Evolutionary conservation across 2,113 vertebrate species (phyloP).

Genomic region (Hippocampus zosterae): DNA sequence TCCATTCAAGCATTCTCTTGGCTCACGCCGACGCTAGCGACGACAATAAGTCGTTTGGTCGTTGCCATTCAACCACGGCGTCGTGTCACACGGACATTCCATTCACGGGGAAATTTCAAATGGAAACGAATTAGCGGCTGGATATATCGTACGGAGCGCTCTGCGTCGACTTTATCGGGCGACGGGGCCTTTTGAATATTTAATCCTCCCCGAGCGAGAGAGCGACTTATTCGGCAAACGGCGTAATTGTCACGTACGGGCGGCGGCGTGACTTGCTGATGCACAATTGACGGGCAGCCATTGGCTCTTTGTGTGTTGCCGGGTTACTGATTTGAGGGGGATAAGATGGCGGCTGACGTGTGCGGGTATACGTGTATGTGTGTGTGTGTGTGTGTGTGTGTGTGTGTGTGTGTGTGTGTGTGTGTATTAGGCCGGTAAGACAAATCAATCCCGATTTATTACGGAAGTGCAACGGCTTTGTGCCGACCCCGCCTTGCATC

Average conservation of each 20-base stretch:
- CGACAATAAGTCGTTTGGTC: conserved; percentile 36
- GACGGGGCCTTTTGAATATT: conserved; percentile 26
- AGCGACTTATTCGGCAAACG: conserved; percentile 17
- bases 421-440: background rate
- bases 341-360: background rate
- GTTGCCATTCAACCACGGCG: conserved; percentile 39
- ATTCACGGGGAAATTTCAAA: conserved; percentile 28
- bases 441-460: background rate
- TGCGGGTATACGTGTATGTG: background rate
- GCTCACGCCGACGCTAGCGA: conserved; percentile 45
- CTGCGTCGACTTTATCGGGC: conserved; percentile 18
- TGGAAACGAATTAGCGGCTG: conserved; percentile 34
- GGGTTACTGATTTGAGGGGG: conserved; percentile 22
- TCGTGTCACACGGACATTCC: conserved; percentile 33
- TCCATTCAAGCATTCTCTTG: conserved; percentile 43
- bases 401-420: background rate
- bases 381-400: background rate
- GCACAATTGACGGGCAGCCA: conserved; percentile 17
- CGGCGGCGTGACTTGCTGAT: conserved; percentile 23
- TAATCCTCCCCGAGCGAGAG: background rate
- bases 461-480: too few relatives aligned
- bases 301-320: conserved; percentile 24
- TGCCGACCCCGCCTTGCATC: too few relatives aligned
- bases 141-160: conserved; percentile 16
- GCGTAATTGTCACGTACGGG: conserved; percentile 27